A percentile compares a stretch with the other conserved stretches of the same genome.
phyloP scores from a whole-genome alignment of 2,888 invertebrate genomes.

The Chymomyza fuscimana region DNA sequence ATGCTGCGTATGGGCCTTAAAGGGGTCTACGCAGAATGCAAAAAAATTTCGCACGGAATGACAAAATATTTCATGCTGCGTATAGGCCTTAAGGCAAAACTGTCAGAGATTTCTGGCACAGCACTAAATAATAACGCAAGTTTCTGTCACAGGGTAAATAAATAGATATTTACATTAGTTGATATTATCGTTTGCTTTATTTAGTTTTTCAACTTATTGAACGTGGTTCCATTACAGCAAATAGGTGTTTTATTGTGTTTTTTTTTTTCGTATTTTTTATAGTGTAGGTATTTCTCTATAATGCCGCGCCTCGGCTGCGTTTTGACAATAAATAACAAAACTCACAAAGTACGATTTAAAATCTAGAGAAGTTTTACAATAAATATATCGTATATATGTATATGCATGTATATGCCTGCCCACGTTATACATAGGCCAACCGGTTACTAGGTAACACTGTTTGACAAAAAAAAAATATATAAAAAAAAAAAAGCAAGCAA shows the following conservation, averaged over 20 bases:
- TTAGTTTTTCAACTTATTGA: constrained; percentile 66
- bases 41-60: too few species aligned
- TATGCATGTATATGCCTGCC: constrained; percentile 7
- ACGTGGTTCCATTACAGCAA: constrained; percentile 68
- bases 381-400: constrained; percentile 29
- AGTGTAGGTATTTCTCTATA: constrained; percentile 33
- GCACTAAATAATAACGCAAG: too few species aligned
- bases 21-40: too few species aligned
- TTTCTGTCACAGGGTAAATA: background rate
- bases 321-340: constrained; percentile 72
- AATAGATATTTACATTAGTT: background rate
- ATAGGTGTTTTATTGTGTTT: constrained; percentile 55
- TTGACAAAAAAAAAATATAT: background rate
- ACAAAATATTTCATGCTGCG: too few species aligned
- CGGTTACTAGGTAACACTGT: constrained; percentile 5
- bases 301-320: constrained; percentile 43
- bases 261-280: constrained; percentile 1
- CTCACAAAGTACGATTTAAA: constrained; percentile 69
- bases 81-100: too few species aligned
- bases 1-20: too few species aligned
- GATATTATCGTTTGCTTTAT: constrained; percentile 48
- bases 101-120: too few species aligned
- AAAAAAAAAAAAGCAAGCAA: background rate
- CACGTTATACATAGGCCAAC: constrained; percentile 1
- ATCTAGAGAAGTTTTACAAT: constrained; percentile 51